phyloP scores from a whole-genome alignment of 2,113 vertebrate genomes.

The Craseonycteris thonglongyai region DNA sequence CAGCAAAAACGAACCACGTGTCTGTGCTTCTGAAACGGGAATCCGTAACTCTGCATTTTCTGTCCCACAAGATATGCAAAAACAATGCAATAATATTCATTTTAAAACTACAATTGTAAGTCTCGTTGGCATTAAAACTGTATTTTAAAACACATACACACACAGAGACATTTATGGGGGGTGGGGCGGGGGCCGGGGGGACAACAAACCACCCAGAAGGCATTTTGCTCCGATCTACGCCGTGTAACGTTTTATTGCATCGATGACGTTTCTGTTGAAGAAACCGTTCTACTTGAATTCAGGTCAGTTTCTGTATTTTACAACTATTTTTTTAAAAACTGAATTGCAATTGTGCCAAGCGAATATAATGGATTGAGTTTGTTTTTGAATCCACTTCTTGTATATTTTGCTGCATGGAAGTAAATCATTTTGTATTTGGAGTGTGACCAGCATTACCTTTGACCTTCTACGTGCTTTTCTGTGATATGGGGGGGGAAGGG shows the following conservation, averaged over 20 bases:
- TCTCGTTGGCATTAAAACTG: slow-evolving; percentile 85
- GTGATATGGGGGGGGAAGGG: slow-evolving; percentile 75
- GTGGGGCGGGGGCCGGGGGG: no score
- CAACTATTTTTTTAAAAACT: slow-evolving; percentile 88
- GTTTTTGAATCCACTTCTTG: slow-evolving; percentile 84
- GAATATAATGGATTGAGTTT: slow-evolving; percentile 82
- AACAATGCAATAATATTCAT: slow-evolving; percentile 98
- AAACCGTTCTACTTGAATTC: slow-evolving; percentile 98
- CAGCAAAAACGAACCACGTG: slow-evolving; percentile 81
- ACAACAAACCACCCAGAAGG: no score
- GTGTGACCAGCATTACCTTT: slow-evolving; percentile 86
- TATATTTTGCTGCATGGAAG: slow-evolving; percentile 91
- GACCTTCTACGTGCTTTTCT: slow-evolving; percentile 85
- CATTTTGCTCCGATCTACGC: slow-evolving; percentile 82
- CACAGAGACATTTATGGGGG: slow-evolving; percentile 61
- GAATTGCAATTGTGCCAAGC: slow-evolving; percentile 87
- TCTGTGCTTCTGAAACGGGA: slow-evolving; percentile 83
- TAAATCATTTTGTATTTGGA: slow-evolving; percentile 89
- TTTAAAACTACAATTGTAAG: slow-evolving; percentile 82
- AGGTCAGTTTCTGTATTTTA: slow-evolving; percentile 94
- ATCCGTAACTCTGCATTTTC: slow-evolving; percentile 85
- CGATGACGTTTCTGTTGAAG: slow-evolving; percentile 90
- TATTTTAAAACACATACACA: slow-evolving; percentile 79
- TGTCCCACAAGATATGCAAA: slow-evolving; percentile 99
- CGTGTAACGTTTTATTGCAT: slow-evolving; percentile 88